Evolutionary conservation across 2,113 vertebrate species (phyloP).

Genomic region (Elachura formosa): DNA sequence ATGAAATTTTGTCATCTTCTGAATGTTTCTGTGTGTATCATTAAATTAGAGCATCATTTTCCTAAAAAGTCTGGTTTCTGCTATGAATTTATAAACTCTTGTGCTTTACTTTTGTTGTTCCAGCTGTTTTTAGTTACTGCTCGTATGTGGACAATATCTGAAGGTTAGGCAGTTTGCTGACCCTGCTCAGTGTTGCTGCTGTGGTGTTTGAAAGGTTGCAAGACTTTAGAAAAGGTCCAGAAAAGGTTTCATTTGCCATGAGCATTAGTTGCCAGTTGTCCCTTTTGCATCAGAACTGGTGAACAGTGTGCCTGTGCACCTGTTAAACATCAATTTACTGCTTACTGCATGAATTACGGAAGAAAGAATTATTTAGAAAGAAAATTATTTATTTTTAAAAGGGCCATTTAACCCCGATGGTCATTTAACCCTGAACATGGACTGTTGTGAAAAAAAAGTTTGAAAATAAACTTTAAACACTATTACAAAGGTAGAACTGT

Average conservation of each 20-base stretch:
- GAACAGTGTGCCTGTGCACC: not conserved
- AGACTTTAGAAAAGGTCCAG: not conserved
- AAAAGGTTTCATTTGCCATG: not conserved
- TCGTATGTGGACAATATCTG: not conserved
- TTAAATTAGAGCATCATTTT: not conserved
- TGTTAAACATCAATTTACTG: not conserved
- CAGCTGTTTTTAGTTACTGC: not conserved
- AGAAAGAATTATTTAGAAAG: no score
- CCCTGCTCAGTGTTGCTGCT: not conserved
- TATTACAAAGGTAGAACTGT: not conserved
- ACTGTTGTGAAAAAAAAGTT: not conserved
- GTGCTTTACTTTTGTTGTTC: not conserved
- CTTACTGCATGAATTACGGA: not conserved
- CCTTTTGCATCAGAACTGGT: not conserved
- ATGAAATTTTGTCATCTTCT: not conserved
- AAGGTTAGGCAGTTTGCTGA: not conserved
- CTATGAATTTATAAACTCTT: not conserved
- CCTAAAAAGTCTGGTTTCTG: not conserved
- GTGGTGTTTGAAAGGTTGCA: not conserved
- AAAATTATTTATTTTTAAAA: not conserved
- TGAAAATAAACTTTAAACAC: not conserved
- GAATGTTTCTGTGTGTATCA: not conserved
- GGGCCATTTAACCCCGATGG: not conserved
- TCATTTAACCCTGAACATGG: rapidly evolving
- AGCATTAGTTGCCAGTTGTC: not conserved